Evolutionary conservation across 2,797 vertebrate genomes (phyloP).

Genomic region (Cossypha niveicapilla): DNA sequence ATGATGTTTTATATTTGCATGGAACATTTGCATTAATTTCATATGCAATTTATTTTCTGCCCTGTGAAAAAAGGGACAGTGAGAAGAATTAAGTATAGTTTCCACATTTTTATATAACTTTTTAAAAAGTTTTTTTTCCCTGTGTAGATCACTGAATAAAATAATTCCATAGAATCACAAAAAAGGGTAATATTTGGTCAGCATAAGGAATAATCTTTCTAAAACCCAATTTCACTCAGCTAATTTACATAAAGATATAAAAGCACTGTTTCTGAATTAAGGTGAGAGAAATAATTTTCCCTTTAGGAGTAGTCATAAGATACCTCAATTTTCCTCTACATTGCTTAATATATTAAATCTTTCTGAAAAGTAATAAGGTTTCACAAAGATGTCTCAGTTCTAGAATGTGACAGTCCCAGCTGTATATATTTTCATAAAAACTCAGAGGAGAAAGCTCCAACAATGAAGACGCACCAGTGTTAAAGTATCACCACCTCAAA

Average conservation of each 20-base stretch:
- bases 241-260: not conserved
- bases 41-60: not conserved
- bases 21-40: not conserved
- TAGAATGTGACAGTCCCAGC: accelerated
- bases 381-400: not conserved
- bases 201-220: not conserved
- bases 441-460: not conserved
- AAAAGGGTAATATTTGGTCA: not conserved
- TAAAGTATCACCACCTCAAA: not conserved
- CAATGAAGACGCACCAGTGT: not conserved
- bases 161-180: not conserved
- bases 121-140: not conserved
- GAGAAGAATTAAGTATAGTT: not conserved
- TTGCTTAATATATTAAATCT: not conserved
- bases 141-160: not conserved
- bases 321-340: not conserved
- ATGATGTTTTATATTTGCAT: not conserved
- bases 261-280: not conserved
- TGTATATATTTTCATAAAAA: not conserved
- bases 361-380: not conserved
- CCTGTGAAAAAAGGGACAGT: not conserved
- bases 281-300: not conserved
- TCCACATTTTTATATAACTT: not conserved
- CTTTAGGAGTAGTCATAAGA: not conserved
- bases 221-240: not conserved